A percentile compares a stretch with the other conserved stretches of the same genome.
Conservation (phyloP, 2,113 vertebrate species). For the Eira barbara region DNA sequence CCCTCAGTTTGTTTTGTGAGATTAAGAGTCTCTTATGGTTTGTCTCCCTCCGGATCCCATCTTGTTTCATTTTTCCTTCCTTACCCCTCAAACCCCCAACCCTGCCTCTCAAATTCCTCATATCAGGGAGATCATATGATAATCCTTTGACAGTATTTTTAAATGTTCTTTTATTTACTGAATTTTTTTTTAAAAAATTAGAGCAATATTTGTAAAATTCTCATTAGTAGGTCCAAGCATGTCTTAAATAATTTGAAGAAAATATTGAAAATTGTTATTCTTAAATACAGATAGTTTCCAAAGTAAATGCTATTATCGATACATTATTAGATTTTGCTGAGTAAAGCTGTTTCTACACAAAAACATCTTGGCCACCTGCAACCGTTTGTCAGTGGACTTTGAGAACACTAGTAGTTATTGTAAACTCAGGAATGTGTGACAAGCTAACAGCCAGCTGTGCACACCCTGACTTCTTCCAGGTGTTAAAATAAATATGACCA, state of each 20-base stretch:
- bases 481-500: conserved; percentile 84
- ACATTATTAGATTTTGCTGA: conserved; percentile 83
- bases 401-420: conserved; percentile 90
- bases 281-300: conserved; percentile 41
- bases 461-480: conserved; percentile 85
- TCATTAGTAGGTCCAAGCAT: neutral
- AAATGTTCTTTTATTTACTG: neutral
- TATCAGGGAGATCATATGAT: no score
- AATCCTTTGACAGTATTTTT: neutral
- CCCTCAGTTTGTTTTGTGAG: no score
- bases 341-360: conserved; percentile 82
- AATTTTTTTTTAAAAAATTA: neutral
- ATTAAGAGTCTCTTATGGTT: no score
- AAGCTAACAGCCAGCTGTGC: conserved; percentile 87
- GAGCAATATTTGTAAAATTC: neutral
- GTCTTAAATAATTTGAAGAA: conserved; percentile 50
- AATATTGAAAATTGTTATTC: conserved; percentile 64
- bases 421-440: conserved; percentile 91
- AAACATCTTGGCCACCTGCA: conserved; percentile 86
- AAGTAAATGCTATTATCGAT: conserved; percentile 80
- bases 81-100: no score
- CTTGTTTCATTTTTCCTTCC: no score
- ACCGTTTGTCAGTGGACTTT: conserved; percentile 88
- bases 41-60: no score
- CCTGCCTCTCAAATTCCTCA: no score